Evolutionary conservation across 2,113 vertebrate species (phyloP).

Genomic region (Mormyrus lacerda): DNA sequence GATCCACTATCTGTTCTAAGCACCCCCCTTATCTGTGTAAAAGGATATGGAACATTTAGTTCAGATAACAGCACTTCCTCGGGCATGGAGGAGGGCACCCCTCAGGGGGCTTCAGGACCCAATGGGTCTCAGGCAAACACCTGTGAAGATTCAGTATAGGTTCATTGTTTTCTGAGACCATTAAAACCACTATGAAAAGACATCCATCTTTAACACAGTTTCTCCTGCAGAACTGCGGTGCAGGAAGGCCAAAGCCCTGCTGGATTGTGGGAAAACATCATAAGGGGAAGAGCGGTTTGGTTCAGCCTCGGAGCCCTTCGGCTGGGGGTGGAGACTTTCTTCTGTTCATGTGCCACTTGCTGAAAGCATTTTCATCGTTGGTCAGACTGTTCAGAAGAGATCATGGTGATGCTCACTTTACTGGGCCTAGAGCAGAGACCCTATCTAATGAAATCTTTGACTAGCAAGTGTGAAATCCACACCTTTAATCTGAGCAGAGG

Average conservation of each 20-base stretch:
- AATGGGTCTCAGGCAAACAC: constrained; percentile 34
- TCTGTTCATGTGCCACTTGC: neutral
- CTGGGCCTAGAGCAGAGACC: neutral
- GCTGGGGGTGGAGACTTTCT: neutral
- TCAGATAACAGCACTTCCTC: constrained; percentile 38
- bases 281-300: neutral
- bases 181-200: neutral
- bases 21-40: constrained; percentile 28
- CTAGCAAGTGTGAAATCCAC: neutral
- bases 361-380: neutral
- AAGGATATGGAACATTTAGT: constrained; percentile 36
- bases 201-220: neutral
- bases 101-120: constrained; percentile 39
- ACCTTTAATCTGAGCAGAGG: neutral
- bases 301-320: neutral
- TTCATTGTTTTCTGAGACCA: neutral
- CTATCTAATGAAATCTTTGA: neutral
- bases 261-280: neutral
- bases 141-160: neutral
- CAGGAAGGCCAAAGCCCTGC: neutral
- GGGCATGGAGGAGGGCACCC: constrained; percentile 18
- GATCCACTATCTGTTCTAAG: constrained; percentile 15
- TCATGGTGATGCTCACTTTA: neutral
- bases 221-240: neutral
- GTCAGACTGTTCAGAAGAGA: neutral